Conservation (phyloP, 2,797 vertebrate species). For the Microctenopoma stevenorrisi region DNA sequence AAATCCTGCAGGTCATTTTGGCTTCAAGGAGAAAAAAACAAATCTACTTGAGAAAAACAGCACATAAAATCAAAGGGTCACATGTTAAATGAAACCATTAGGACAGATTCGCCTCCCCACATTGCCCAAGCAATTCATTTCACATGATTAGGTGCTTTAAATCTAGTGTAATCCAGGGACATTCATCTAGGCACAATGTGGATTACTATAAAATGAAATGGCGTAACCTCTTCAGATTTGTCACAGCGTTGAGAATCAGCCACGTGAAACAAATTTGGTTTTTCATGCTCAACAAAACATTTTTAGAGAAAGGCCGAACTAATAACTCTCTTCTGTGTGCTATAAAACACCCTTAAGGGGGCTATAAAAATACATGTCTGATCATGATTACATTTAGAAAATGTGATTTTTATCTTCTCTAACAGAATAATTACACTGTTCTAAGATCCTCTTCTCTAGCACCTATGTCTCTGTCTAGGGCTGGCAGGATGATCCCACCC, state of each 20-base stretch:
- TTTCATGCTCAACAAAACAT: conserved; percentile 14
- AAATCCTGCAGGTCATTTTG: conserved; percentile 10
- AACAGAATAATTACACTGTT: conserved; percentile 22
- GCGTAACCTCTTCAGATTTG: conserved; percentile 40
- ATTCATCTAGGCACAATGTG: conserved; percentile 61
- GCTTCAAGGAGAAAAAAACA: neutral
- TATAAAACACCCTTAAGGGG: neutral
- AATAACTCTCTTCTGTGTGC: conserved; percentile 17
- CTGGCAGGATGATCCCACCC: conserved; percentile 52
- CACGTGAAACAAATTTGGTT: conserved; percentile 51
- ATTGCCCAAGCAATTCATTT: conserved; percentile 70
- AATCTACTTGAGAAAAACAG: conserved; percentile 18
- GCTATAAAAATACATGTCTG: conserved; percentile 14
- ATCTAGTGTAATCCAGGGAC: conserved; percentile 59
- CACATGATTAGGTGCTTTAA: conserved; percentile 72
- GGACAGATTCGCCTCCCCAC: conserved; percentile 63
- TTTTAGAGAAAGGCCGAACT: conserved; percentile 23
- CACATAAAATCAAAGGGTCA: conserved; percentile 43
- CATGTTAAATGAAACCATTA: conserved; percentile 49
- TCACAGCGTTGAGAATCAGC: conserved; percentile 47
- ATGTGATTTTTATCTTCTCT: conserved; percentile 4
- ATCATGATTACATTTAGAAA: conserved; percentile 20
- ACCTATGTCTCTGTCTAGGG: conserved; percentile 58
- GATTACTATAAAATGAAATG: conserved; percentile 59
- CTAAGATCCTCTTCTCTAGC: conserved; percentile 31